Evolutionary conservation across 2,888 invertebrate species (phyloP), one percentile per base, ranked within the genome.

Genomic region (Enoplolaimus lenunculus): DNA sequence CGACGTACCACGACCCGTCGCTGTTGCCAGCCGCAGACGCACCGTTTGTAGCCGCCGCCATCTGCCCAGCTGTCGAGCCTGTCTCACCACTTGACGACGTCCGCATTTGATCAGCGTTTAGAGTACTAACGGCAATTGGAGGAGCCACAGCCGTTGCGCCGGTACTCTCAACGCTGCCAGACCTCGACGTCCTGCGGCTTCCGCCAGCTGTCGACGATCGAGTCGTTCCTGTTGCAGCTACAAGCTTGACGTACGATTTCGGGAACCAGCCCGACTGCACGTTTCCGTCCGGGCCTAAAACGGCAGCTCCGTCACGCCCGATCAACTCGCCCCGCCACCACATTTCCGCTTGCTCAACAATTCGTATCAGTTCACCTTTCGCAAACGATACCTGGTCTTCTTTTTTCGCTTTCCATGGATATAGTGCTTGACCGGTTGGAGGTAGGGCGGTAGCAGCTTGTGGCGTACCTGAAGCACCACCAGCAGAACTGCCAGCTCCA

Each of bases 11-110:
- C 29, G 76, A 75, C 29, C 75, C 77, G 3, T 64, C 65, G n/a
- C 7, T 21, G 3, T 31, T 2, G 33, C 1, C n/a, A 29, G 3
- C 21, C 2, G 3, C 59, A 2, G 26, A 31, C 1, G 34, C 68
- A 2, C 13, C 31, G 26, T 7, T 21, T 3, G 21, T n/a, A 2
- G 34, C 29, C 26, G 2, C 1, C 1, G 3, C 34, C 1, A 2
- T 74, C 77, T 90, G 89, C 0, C 97, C 97, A 75, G 92, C 91
- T 77, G 91, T 84, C 94, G 97, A 98, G n/a, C 95, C 97, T 0
- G 93, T 93, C 80, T 97, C 97, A 0, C 91, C 90, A 75, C 88
- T 29, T 26, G 64, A 28, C 3, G 7, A 7, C n/a, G 64, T 7
- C 64, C 3, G 13, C 3, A 29, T 13, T n/a, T 3, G 64, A 16